Evolutionary conservation across 2,888 invertebrate species (phyloP).

Genomic region (Eupithecia dodoneata): DNA sequence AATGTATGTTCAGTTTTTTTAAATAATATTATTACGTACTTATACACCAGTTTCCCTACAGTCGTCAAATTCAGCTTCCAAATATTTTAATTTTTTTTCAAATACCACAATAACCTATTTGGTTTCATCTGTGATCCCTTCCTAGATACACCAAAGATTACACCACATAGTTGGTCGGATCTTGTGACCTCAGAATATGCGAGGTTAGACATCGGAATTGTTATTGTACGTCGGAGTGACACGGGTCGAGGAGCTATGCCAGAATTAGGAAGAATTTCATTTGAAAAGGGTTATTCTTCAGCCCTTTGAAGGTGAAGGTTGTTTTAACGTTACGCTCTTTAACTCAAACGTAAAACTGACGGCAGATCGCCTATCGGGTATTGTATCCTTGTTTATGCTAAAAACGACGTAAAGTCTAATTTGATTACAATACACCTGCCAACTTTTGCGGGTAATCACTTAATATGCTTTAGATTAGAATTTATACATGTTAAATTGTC

Average conservation of each 20-base stretch:
- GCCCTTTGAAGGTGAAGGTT: conserved; percentile 8
- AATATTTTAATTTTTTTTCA: neutral
- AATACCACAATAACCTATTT: neutral
- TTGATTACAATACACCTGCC: no score
- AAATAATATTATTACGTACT: neutral
- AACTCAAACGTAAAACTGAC: neutral
- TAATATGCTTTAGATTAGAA: neutral
- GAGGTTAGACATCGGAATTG: conserved; percentile 38
- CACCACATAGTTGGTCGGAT: conserved; percentile 1
- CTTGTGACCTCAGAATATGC: conserved; percentile 10
- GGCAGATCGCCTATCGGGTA: neutral
- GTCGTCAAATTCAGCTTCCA: neutral
- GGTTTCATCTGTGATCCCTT: neutral
- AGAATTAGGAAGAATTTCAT: conserved; percentile 48
- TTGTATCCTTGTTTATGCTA: neutral
- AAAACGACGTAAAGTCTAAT: no score
- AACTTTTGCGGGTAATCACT: no score
- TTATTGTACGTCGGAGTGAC: conserved; percentile 48
- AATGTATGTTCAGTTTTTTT: neutral
- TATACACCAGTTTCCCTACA: neutral
- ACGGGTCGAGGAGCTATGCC: conserved; percentile 44
- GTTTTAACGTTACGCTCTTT: neutral
- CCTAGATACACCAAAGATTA: neutral
- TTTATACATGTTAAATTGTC: neutral
- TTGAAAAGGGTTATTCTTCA: conserved; percentile 39